A percentile compares a stretch with the other conserved stretches of the same genome.
Evolutionary conservation across 2,888 invertebrate species (phyloP).

Genomic region (Rutpela maculata): DNA sequence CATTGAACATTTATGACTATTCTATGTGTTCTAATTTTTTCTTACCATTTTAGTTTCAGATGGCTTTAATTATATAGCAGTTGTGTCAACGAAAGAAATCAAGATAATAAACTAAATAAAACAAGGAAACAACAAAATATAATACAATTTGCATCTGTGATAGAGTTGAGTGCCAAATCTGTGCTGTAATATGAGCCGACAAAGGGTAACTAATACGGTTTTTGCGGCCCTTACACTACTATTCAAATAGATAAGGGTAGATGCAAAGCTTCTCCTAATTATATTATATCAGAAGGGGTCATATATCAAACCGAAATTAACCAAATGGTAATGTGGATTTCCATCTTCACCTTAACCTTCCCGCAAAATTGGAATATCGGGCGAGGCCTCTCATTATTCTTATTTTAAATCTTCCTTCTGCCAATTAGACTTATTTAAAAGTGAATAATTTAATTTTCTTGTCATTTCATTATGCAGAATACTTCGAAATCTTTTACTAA

Average conservation of each 20-base stretch:
- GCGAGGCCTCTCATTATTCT: constrained; percentile 19
- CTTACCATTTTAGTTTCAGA: background rate
- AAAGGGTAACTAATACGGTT: constrained; percentile 74
- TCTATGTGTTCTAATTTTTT: background rate
- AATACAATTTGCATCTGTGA: constrained; percentile 44
- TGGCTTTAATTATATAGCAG: background rate
- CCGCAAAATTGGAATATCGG: constrained; percentile 30
- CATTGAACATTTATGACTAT: too few relatives aligned
- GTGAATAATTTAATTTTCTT: constrained; percentile 30
- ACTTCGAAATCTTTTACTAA: constrained; percentile 15
- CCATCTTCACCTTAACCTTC: constrained; percentile 59
- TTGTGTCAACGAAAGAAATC: constrained; percentile 8
- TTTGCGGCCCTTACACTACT: constrained; percentile 73
- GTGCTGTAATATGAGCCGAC: constrained; percentile 68
- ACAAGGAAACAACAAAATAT: constrained; percentile 30
- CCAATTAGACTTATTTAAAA: constrained; percentile 36
- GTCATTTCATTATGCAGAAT: constrained; percentile 12
- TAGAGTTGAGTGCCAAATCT: constrained; percentile 61
- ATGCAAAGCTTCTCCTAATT: constrained; percentile 73
- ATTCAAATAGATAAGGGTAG: constrained; percentile 74
- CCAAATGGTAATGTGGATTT: constrained; percentile 63
- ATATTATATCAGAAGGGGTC: constrained; percentile 73
- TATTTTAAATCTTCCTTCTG: constrained; percentile 22
- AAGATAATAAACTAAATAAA: background rate
- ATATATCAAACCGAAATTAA: constrained; percentile 72